Evolutionary conservation across 92 coral and sea anemone genomes (phyloP).

Genomic region (Galaxea fascicularis): DNA sequence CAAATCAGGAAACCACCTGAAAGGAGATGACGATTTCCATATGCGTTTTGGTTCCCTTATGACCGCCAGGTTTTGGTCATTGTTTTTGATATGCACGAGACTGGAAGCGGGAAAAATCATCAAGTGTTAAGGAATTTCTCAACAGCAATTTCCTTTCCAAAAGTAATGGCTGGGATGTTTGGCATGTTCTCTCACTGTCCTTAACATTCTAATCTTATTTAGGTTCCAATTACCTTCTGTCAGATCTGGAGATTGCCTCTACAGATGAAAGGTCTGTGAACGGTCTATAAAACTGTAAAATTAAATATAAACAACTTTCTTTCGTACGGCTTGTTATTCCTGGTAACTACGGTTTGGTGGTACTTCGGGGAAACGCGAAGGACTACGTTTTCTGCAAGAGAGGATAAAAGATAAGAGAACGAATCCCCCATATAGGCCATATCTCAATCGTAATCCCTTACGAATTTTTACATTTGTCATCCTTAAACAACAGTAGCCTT

Average conservation of each 20-base stretch:
- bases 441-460: too few species aligned
- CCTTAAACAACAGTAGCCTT: too few species aligned
- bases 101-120: background rate
- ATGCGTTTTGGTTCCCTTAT: background rate
- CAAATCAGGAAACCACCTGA: constrained; percentile 1
- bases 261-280: constrained; percentile 15
- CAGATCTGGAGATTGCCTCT: constrained; percentile 41
- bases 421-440: too few species aligned
- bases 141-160: background rate
- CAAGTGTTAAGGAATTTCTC: background rate
- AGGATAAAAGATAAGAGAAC: too few species aligned
- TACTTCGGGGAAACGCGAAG: background rate
- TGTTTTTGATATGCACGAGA: background rate
- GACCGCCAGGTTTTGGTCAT: background rate
- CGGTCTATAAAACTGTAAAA: background rate
- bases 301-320: background rate
- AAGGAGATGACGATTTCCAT: background rate
- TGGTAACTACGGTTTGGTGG: background rate
- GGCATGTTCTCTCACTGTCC: background rate
- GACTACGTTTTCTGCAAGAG: background rate
- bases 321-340: background rate
- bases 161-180: background rate
- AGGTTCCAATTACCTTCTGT: constrained; percentile 31
- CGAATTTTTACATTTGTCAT: too few species aligned
- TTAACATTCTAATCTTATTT: constrained; percentile 1